phyloP scores from a whole-genome alignment of 2,797 vertebrate species.

The Macrochelys suwanniensis region DNA sequence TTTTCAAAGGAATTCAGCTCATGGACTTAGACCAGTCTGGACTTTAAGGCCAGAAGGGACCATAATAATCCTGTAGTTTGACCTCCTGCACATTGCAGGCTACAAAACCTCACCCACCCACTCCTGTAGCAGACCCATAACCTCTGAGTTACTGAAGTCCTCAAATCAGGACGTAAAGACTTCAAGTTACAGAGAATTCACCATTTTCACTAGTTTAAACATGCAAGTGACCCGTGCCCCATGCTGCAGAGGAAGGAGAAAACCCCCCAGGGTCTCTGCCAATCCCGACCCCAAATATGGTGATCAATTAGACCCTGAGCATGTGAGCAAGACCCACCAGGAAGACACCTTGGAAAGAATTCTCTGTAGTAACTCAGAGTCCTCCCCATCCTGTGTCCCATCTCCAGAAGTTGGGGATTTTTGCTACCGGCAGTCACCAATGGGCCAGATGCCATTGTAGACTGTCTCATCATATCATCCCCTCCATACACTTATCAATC shows the following conservation, averaged over 20 bases:
- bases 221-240: neutral
- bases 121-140: neutral
- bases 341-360: neutral
- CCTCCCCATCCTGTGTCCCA: neutral
- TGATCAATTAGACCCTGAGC: neutral
- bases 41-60: neutral
- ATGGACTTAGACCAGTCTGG: too few species aligned
- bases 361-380: neutral
- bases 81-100: neutral
- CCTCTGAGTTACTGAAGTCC: neutral
- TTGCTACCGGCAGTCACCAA: neutral
- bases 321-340: neutral
- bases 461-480: neutral
- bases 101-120: neutral
- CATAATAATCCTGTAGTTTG: neutral
- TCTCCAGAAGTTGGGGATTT: neutral
- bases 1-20: neutral
- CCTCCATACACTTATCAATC: neutral
- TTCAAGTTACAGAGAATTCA: neutral
- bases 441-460: neutral
- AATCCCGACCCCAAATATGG: neutral
- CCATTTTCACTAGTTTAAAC: neutral
- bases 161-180: neutral
- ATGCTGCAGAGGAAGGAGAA: neutral
- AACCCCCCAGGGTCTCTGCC: neutral